A percentile compares a stretch with the other conserved stretches of the same genome.
Evolutionary conservation across 2,113 vertebrate species (phyloP).

Genomic region (Beaufortia kweichowensis): DNA sequence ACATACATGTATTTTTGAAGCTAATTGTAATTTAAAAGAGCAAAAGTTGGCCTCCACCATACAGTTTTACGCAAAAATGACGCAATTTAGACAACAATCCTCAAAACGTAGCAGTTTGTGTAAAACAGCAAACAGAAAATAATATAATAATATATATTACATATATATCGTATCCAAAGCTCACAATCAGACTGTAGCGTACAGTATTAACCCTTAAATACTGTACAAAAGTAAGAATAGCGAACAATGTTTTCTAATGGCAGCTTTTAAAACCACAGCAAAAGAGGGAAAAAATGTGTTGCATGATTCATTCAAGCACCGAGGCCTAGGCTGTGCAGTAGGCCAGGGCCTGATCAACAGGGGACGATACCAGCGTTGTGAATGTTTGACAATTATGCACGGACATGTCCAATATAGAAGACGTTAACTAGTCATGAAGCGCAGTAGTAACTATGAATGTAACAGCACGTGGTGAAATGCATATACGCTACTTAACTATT

Average conservation of each 20-base stretch:
- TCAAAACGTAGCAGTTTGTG: background rate
- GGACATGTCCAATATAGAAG: background rate
- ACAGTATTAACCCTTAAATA: background rate
- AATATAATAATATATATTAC: background rate
- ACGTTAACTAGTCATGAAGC: background rate
- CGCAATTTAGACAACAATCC: background rate
- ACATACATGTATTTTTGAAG: background rate
- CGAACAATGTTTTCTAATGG: background rate
- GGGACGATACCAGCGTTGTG: constrained; percentile 25
- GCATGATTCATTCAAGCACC: constrained; percentile 29
- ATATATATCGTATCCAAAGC: background rate
- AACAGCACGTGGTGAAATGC: constrained; percentile 34
- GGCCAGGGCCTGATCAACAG: constrained; percentile 44
- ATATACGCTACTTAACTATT: background rate
- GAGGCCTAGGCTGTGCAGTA: constrained; percentile 49
- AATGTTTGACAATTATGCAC: constrained; percentile 15
- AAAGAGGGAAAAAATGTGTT: background rate
- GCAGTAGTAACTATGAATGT: constrained; percentile 9
- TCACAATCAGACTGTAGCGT: background rate
- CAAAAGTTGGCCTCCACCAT: background rate
- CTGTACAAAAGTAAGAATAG: background rate
- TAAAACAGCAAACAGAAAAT: background rate
- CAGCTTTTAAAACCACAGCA: constrained; percentile 21
- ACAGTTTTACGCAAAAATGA: background rate
- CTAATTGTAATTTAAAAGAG: background rate